phyloP scores from a whole-genome alignment of 2,113 vertebrate genomes.

The Fulmarus glacialis region DNA sequence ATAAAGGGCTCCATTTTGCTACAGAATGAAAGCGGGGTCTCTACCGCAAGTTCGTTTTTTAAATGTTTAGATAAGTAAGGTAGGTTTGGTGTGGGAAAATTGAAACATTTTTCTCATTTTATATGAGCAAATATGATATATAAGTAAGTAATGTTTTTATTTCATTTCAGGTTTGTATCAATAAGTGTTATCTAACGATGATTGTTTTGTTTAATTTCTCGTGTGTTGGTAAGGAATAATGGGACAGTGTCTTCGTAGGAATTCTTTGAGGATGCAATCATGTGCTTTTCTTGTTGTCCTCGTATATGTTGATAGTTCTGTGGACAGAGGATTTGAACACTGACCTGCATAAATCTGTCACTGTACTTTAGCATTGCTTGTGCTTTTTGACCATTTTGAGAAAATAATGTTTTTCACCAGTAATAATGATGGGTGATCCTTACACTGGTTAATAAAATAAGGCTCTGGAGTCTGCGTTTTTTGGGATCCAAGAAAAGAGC shows the following conservation, averaged over 20 bases:
- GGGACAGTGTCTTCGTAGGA: neutral
- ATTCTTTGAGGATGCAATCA: neutral
- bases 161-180: neutral
- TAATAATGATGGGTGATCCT: neutral
- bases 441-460: neutral
- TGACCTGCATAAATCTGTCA: neutral
- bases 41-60: rapidly evolving
- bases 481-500: neutral
- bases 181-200: neutral
- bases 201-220: neutral
- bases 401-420: neutral
- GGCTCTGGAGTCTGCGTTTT: neutral
- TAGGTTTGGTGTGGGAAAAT: neutral
- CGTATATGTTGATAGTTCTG: neutral
- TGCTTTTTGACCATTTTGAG: neutral
- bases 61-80: neutral
- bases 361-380: neutral
- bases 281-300: neutral
- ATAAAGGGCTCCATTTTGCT: neutral
- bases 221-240: neutral
- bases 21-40: neutral
- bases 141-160: neutral
- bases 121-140: neutral
- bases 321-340: neutral
- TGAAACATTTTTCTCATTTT: neutral